Evolutionary conservation across 2,888 invertebrate genomes (phyloP), one percentile per base, ranked within the genome.

Genomic region (Drosophila hawaiiensis): DNA sequence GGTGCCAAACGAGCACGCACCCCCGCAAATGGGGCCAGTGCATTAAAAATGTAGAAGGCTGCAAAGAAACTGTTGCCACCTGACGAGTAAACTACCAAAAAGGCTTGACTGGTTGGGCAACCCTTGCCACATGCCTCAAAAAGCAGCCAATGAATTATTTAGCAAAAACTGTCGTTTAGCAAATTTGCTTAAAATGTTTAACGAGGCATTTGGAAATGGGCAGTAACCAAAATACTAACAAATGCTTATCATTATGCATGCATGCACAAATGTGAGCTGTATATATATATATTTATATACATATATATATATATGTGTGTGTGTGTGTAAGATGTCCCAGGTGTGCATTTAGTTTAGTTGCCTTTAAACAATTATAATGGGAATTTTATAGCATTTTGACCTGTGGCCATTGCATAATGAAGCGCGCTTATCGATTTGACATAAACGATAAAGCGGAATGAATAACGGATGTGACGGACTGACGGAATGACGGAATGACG

Each of bases 121-220:
- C 56, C 68, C 68, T 68, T 58, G 63, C 64, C 47, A 35, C 64
- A 71, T 22, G 52, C 14, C 35, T 25, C 37, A 19, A 80, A 84
- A 78, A 80, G 79, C 64, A 62, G 71, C 52, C 73, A 78, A 89
- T 86, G 63, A 89, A 86, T 86, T 73, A 86, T 86, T 86, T 64
- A 86, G 66, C 33, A 39, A 60, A 60, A 47, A 56, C 43, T 54
- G 82, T 79, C 87, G 75, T 78, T 84, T 59, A 56, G 80, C 68
- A 85, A 86, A 89, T 86, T 87, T 84, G 73, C 90, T 84, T 80
- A 82, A 86, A 89, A 79, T 64, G 87, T 75, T 82, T 80, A 82
- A 84, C 73, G 85, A 80, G 76, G 31, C 82, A 73, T 74, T 82
- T 80, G 69, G 67, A 73, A 73, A 76, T 76, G 61, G 54, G 29